phyloP scores from a whole-genome alignment of 2,113 vertebrate species.

The Desmodus rotundus region DNA sequence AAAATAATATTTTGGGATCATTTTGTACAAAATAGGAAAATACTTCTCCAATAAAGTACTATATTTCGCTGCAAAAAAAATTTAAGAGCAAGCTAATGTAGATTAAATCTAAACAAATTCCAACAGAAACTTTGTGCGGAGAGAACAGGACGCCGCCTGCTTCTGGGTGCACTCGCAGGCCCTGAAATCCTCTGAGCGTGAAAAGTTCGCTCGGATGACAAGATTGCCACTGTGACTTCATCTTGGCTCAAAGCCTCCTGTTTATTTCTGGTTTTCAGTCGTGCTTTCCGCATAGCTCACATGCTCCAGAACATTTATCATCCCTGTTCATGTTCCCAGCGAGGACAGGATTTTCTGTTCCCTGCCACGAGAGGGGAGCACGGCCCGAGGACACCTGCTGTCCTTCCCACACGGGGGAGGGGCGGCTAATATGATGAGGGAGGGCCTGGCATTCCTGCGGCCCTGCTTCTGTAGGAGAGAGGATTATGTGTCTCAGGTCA shows the following conservation, averaged over 20 bases:
- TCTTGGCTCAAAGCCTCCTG: conserved; percentile 33
- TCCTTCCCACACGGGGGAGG: not conserved
- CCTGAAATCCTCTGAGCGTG: not conserved
- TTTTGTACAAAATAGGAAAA: not conserved
- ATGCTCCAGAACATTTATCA: conserved; percentile 41
- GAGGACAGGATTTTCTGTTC: conserved; percentile 62
- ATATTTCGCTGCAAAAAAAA: not conserved
- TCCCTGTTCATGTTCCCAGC: conserved; percentile 30
- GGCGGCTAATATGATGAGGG: fast-evolving
- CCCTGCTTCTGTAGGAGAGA: not conserved
- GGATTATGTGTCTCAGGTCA: not conserved
- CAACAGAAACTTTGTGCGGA: not conserved
- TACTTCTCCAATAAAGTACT: not conserved
- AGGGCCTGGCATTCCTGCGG: not conserved
- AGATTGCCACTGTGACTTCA: not conserved
- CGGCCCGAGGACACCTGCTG: conserved; percentile 9
- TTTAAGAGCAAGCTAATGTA: not conserved
- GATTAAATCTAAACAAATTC: not conserved
- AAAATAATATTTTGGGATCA: not conserved
- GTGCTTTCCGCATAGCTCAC: conserved; percentile 39
- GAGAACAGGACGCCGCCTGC: not conserved
- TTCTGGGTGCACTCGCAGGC: not conserved
- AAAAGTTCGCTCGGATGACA: not conserved
- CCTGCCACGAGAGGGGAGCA: not conserved
- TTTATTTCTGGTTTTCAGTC: conserved; percentile 61